phyloP scores from a whole-genome alignment of 2,797 vertebrate species.

The Pantherophis vulpinus region DNA sequence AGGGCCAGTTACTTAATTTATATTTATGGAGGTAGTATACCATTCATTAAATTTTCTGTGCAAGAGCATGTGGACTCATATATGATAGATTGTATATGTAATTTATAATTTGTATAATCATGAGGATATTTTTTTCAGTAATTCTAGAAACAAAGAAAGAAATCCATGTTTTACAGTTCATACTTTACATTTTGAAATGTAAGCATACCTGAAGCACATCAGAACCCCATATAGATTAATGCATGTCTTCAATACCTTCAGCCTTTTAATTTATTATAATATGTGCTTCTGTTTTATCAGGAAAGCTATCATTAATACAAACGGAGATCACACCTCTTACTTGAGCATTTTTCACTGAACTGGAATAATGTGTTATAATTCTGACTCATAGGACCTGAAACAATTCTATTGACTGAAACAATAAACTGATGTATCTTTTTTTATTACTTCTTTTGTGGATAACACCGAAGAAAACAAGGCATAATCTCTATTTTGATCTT shows the following conservation, averaged over 20 bases:
- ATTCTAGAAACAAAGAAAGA: neutral
- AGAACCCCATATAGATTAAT: neutral
- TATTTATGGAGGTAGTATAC: neutral
- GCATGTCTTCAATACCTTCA: neutral
- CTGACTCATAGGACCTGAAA: neutral
- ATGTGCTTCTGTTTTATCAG: neutral
- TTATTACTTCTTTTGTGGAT: conserved; percentile 25
- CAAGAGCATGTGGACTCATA: neutral
- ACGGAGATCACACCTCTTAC: conserved; percentile 1
- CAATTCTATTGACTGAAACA: conserved; percentile 18
- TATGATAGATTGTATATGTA: neutral
- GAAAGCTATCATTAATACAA: neutral
- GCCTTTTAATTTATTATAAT: neutral
- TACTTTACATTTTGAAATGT: neutral
- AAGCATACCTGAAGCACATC: neutral
- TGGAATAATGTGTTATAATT: conserved; percentile 20
- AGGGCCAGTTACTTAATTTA: neutral
- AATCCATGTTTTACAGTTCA: neutral
- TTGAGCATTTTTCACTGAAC: neutral
- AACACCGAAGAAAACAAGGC: conserved; percentile 19
- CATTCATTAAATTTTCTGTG: neutral
- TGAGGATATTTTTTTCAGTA: neutral
- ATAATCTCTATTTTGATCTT: conserved; percentile 23
- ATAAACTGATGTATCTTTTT: conserved; percentile 25
- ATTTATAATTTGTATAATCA: neutral